Base-by-base conservation (phyloP, 2,888 invertebrate species). In the Callyntrura guangdongensis region DNA sequence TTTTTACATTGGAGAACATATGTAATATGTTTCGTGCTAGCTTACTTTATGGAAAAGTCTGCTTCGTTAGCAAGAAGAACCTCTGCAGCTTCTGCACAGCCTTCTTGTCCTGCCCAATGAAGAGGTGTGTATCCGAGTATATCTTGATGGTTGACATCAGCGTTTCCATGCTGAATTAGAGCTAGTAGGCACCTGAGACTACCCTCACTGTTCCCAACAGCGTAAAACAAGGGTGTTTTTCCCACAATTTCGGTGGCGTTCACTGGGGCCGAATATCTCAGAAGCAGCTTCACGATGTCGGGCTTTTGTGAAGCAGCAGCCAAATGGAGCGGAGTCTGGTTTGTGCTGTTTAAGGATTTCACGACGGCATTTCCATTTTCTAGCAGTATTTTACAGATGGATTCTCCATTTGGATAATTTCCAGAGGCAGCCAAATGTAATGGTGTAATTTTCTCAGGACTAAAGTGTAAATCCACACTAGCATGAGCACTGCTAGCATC, bases 371-470 rank as follows among this genome's bases (percentile, higher is more conserved):
- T 97, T 0, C 97, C 97, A 69, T 97, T 96, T 17, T 97, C 96
- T 2, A 98, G 95, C 0, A 98, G 95, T 22, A 98, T 95, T 84
- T 96, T 95, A 0, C 97, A 97, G 93, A 98, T 98, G 93, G 97
- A 97, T 9, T 72, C 20, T 11, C 27, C 20, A n/a, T 88, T 83
- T 0, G 96, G 96, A 94, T 97, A 97, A 5, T 98, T 98, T 94
- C 98, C 98, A 94, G 98, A 98, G 0, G 98, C 97, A 4, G 98
- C 98, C 93, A 98, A 95, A 95, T 98, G 98, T 22, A 98, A 95
- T 0, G 98, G 97, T 0, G 98, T 98, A 82, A 97, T 96, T 94
- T 97, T 96, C 6, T 86, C 82, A 14, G 61, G 47, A 5, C 84
- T 87, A 87, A 74, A 81, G 49, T 45, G 47, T 2, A 87, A 45